phyloP scores from a whole-genome alignment of 2,797 vertebrate genomes.

The Echiichthys vipera region DNA sequence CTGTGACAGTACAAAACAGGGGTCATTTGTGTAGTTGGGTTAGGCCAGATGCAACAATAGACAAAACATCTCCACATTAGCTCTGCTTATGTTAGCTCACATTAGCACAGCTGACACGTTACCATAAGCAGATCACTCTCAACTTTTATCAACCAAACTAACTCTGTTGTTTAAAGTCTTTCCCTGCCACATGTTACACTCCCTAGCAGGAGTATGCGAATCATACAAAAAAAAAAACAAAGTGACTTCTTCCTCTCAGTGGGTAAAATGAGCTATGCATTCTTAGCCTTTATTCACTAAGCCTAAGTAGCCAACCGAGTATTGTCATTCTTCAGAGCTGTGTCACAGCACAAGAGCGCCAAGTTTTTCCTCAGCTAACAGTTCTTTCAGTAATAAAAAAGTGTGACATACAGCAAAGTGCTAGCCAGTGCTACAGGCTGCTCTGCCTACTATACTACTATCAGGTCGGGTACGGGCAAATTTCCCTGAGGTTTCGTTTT shows the following conservation, averaged over 20 bases:
- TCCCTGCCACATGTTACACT: not conserved
- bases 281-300: no score
- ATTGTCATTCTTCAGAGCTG: not conserved
- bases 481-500: no score
- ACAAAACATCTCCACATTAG: not conserved
- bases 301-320: not conserved
- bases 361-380: no score
- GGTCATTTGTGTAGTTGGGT: not conserved
- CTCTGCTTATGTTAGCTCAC: not conserved
- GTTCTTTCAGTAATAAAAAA: no score
- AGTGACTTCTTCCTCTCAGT: not conserved
- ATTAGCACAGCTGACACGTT: not conserved
- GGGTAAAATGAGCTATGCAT: no score
- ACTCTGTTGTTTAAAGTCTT: not conserved
- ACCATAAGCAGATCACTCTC: not conserved
- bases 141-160: not conserved
- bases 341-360: no score
- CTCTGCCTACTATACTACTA: no score
- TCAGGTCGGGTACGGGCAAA: no score
- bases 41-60: not conserved
- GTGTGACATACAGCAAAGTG: no score
- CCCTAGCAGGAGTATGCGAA: not conserved
- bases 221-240: not conserved
- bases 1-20: not conserved
- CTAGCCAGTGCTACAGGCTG: no score